Evolutionary conservation across 2,888 invertebrate genomes (phyloP).

Genomic region (Mechanitis mazaeus): DNA sequence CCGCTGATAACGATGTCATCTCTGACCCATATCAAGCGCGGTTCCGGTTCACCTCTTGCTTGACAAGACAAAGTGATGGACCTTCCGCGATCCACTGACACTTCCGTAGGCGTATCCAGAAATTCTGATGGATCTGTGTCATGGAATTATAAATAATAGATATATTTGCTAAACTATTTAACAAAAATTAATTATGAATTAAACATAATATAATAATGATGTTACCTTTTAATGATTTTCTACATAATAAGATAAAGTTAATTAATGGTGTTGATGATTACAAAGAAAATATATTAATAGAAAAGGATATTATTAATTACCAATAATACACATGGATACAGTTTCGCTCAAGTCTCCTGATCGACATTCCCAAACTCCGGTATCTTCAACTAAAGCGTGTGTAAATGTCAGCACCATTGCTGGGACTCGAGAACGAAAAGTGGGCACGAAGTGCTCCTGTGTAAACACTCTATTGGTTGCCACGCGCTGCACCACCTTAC

Average conservation of each 20-base stretch:
- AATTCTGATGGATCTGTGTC: slow-evolving; percentile 52
- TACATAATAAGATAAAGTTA: too few relatives aligned
- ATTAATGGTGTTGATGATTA: too few relatives aligned
- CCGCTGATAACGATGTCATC: slow-evolving; percentile 46
- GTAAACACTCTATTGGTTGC: slow-evolving; percentile 45
- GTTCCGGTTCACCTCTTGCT: slow-evolving; percentile 59
- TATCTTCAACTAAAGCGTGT: slow-evolving; percentile 43
- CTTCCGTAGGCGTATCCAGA: slow-evolving; percentile 44
- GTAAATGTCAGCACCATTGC: slow-evolving; percentile 44
- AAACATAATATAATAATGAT: too few relatives aligned
- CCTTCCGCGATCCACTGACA: slow-evolving; percentile 49
- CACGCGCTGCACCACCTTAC: slow-evolving; percentile 39
- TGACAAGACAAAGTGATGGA: slow-evolving; percentile 58
- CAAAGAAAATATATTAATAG: too few relatives aligned
- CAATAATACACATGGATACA: slow-evolving; percentile 54
- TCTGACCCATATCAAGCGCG: slow-evolving; percentile 50
- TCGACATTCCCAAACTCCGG: slow-evolving; percentile 53
- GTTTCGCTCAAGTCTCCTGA: slow-evolving; percentile 40
- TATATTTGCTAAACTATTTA: too few relatives aligned
- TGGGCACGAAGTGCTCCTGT: slow-evolving; percentile 46
- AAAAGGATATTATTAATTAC: slow-evolving; percentile 34
- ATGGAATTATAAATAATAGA: background rate
- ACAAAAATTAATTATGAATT: too few relatives aligned
- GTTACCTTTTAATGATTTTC: too few relatives aligned
- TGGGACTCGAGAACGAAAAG: slow-evolving; percentile 37